A percentile compares a stretch with the other conserved stretches of the same genome.
phyloP scores from a whole-genome alignment of 2,113 vertebrate genomes.

The Vulpes vulpes region DNA sequence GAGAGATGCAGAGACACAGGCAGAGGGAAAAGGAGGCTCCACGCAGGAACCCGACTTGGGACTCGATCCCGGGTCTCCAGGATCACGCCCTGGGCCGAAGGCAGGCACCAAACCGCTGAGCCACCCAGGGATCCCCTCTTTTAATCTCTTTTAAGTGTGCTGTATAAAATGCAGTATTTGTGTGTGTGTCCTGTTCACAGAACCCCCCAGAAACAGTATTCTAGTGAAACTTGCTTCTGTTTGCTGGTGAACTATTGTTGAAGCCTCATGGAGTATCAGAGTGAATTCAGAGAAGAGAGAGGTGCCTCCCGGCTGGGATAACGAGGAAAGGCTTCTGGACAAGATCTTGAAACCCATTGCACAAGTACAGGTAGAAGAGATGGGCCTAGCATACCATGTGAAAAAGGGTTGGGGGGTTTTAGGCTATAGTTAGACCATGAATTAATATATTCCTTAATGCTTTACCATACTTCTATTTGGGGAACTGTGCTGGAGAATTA shows the following conservation, averaged over 20 bases:
- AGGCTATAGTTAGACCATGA: neutral
- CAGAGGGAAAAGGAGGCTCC: too few relatives aligned
- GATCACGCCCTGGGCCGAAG: too few relatives aligned
- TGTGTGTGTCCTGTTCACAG: neutral
- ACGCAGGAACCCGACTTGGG: too few relatives aligned
- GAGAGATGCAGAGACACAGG: too few relatives aligned
- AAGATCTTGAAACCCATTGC: slow-evolving; percentile 19
- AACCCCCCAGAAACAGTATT: neutral
- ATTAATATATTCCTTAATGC: neutral
- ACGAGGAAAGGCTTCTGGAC: neutral
- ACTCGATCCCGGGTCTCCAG: too few relatives aligned
- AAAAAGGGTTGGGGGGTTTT: neutral
- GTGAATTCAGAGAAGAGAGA: neutral
- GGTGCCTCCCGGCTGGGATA: neutral
- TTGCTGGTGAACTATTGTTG: neutral
- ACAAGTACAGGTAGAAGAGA: neutral
- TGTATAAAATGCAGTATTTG: neutral
- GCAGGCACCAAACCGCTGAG: too few relatives aligned
- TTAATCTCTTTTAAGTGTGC: neutral
- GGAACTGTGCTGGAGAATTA: neutral
- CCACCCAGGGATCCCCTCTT: neutral
- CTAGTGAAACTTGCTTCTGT: neutral
- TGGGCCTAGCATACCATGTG: neutral
- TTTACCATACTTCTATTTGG: neutral
- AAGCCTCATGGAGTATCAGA: neutral